Evolutionary conservation across 2,888 invertebrate genomes (phyloP).

Genomic region (Hofmannophila pseudospretella): DNA sequence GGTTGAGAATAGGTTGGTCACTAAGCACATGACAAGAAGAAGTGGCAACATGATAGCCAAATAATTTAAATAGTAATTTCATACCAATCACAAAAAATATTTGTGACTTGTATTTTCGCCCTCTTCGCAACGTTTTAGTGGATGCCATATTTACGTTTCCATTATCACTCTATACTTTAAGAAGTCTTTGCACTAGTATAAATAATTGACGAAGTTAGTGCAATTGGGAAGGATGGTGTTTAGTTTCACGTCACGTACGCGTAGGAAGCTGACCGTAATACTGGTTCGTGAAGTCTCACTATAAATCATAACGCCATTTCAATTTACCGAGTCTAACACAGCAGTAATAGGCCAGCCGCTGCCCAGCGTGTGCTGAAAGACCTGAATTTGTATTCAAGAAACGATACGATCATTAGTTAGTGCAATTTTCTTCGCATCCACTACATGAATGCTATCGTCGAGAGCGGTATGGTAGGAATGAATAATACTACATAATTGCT

Average conservation of each 20-base stretch:
- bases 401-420: conserved; percentile 72
- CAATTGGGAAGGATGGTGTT: conserved; percentile 19
- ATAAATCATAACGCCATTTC: conserved; percentile 74
- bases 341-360: conserved; percentile 56
- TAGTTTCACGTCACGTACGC: conserved; percentile 60
- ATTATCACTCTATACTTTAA: too few species aligned
- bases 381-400: conserved; percentile 71
- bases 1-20: too few species aligned
- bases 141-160: too few species aligned
- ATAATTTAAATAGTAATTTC: too few species aligned
- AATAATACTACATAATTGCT: conserved; percentile 64
- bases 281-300: conserved; percentile 58
- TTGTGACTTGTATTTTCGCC: too few species aligned
- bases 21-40: too few species aligned
- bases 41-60: too few species aligned
- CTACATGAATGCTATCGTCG: conserved; percentile 51
- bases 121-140: too few species aligned
- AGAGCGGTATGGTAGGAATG: conserved; percentile 48
- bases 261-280: conserved; percentile 59
- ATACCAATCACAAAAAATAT: too few species aligned
- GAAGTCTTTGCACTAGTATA: conserved; percentile 33
- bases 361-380: conserved; percentile 57
- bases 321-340: conserved; percentile 66
- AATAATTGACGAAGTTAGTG: conserved; percentile 9
- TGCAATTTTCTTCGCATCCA: conserved; percentile 71